A percentile compares a stretch with the other conserved stretches of the same genome.
These are phyloP conservation scores for Rhopilema esculentum DNA, from an alignment of 30 jellyfish, hydroid and myxozoan genomes.

Conservation along the genomic window DNA sequence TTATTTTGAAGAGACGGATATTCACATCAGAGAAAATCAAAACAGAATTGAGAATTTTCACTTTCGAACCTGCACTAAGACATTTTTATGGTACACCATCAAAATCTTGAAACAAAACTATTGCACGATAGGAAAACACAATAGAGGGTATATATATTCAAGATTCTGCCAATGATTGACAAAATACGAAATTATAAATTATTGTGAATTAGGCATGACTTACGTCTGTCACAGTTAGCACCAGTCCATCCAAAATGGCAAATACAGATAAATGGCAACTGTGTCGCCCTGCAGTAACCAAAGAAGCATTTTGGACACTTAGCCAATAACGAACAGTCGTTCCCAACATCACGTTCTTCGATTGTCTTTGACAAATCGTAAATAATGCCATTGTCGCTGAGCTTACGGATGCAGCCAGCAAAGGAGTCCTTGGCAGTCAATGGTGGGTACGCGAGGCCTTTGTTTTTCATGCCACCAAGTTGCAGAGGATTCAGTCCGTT, in stretches of 20 bases:
- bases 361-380: constrained; percentile 89
- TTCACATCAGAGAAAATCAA: no score
- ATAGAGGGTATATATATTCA: no score
- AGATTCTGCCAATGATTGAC: no score
- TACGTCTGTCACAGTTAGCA: constrained; percentile 82
- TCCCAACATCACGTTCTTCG: constrained; percentile 71
- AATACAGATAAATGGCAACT: constrained; percentile 57
- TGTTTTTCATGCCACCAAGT: constrained; percentile 90
- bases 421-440: constrained; percentile 65
- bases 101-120: no score
- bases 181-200: no score
- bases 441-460: constrained; percentile 44
- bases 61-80: no score
- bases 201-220: no score
- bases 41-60: no score
- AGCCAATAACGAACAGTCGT: constrained; percentile 76
- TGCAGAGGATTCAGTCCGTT: constrained; percentile 97
- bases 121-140: no score
- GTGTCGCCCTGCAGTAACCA: constrained; percentile 79
- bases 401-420: constrained; percentile 89
- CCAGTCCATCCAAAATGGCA: constrained; percentile 98
- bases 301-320: constrained; percentile 83
- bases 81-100: no score
- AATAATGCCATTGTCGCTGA: constrained; percentile 88
- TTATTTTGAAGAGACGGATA: no score